These are phyloP conservation scores for Alaudala cheleensis DNA, from an alignment of 2,113 vertebrate genomes.

Conservation along the genomic window DNA sequence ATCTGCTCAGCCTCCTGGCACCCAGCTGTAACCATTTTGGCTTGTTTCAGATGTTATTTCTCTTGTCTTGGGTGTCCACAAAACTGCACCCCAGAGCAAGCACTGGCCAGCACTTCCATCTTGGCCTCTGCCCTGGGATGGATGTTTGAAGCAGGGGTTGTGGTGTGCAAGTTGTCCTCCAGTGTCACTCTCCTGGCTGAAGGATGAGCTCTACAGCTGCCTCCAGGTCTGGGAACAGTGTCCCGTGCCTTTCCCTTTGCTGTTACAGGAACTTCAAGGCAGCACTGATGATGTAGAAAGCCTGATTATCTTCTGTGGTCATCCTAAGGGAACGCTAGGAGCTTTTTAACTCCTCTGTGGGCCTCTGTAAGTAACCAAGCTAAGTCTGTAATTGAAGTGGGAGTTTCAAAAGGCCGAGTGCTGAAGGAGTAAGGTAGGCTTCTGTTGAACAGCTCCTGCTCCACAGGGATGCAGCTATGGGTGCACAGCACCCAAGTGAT, in stretches of 20 bases:
- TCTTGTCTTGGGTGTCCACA: neutral
- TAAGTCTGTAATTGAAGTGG: neutral
- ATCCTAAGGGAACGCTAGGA: neutral
- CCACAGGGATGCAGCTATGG: accelerated
- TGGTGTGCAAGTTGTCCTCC: neutral
- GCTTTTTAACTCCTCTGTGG: neutral
- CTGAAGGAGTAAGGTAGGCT: neutral
- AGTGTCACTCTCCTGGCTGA: too few relatives aligned
- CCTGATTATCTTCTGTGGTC: neutral
- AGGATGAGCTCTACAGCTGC: neutral
- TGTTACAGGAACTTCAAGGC: neutral
- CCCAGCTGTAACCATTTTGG: neutral
- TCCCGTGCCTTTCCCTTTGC: neutral
- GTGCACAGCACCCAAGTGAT: neutral
- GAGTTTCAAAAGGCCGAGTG: neutral
- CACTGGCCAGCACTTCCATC: neutral
- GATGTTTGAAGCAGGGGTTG: neutral
- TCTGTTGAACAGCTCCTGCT: accelerated
- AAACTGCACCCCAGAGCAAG: neutral
- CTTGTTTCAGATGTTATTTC: accelerated
- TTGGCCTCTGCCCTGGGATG: neutral
- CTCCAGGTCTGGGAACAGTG: accelerated
- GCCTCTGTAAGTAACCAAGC: neutral
- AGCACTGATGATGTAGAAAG: neutral
- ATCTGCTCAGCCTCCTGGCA: accelerated